Evolutionary conservation across 1,140 invertebrate species (phyloP), one percentile per base, ranked within the genome.

Genomic region (Cheumatopsyche charites): DNA sequence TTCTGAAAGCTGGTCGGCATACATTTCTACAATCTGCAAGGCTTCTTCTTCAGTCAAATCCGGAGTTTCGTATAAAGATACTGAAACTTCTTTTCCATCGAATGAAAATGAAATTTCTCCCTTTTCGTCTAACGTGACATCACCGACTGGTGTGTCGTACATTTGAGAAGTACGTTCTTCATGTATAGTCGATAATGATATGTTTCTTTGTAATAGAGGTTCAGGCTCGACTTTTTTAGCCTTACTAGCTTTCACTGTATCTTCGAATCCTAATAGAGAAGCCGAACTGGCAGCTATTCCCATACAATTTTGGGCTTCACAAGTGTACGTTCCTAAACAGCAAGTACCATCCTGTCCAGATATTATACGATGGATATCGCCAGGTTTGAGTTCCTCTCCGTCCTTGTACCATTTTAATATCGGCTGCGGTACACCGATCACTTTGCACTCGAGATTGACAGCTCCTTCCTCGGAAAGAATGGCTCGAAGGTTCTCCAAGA

Each of bases 281-380:
- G 94, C 94, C 0, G 93, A 94, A 80, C 93, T 95, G 21, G 91
- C 90, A 0, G 94, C 92, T 15, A 91, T 90, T 3, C 95, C 95
- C 92, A 95, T 97, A 78, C 94, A 96, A 80, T 97, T 97, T 71
- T 88, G 87, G 0, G 95, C 95, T 84, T 97, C 94, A 81, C 96
- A 97, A 0, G 94, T 95, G 77, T 97, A 98, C 0, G 93, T 95
- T 21, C 96, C 96, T 41, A 96, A 82, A 76, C 93, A 95, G 77
- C 94, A 95, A 9, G 92, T 94, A 0, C 94, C 93, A 82, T 94
- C 93, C 82, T 93, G 91, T 0, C 92, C 92, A 1, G 93, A 94
- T 73, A 94, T 95, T 42, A 96, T 96, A 79, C 90, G 88, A 80
- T 96, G 94, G 78, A 96, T 95, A 79, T 96, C 94, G 0, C 94